phyloP scores from a whole-genome alignment of 2,113 vertebrate species.

The Brienomyrus brachyistius region DNA sequence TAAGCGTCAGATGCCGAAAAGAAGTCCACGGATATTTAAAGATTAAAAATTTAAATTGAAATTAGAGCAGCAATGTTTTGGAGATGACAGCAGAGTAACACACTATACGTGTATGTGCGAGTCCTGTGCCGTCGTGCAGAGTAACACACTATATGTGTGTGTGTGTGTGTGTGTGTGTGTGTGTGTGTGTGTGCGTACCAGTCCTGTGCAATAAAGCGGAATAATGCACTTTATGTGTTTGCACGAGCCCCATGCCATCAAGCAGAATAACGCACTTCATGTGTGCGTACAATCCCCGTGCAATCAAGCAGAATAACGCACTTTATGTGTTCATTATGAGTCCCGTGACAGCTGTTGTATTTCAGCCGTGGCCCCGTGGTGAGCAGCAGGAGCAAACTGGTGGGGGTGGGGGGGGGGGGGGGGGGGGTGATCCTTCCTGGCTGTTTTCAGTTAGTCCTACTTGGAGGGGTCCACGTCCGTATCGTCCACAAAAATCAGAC shows the following conservation, averaged over 20 bases:
- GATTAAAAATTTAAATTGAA: background rate
- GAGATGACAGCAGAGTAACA: background rate
- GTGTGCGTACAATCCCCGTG: conserved; percentile 39
- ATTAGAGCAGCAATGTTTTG: background rate
- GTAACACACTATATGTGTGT: conserved; percentile 40
- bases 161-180: conserved; percentile 36
- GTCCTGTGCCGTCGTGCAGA: conserved; percentile 34
- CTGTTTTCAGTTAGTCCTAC: conserved; percentile 62
- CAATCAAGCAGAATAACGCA: conserved; percentile 27
- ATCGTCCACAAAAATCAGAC: background rate
- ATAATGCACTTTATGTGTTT: conserved; percentile 36
- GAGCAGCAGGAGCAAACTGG: background rate
- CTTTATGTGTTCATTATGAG: conserved; percentile 43
- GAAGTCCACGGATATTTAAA: background rate
- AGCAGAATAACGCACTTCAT: conserved; percentile 37
- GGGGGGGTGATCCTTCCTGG: conserved; percentile 39
- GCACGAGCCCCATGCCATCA: conserved; percentile 32
- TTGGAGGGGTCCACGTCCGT: background rate
- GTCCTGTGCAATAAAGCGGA: conserved; percentile 39
- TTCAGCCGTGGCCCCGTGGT: conserved; percentile 36
- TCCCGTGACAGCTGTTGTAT: conserved; percentile 45
- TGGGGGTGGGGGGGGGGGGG: background rate
- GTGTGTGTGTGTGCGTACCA: background rate
- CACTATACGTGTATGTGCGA: background rate
- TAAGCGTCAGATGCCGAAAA: background rate